phyloP scores from a whole-genome alignment of 2,113 vertebrate species.

The Paracanthobrama guichenoti region DNA sequence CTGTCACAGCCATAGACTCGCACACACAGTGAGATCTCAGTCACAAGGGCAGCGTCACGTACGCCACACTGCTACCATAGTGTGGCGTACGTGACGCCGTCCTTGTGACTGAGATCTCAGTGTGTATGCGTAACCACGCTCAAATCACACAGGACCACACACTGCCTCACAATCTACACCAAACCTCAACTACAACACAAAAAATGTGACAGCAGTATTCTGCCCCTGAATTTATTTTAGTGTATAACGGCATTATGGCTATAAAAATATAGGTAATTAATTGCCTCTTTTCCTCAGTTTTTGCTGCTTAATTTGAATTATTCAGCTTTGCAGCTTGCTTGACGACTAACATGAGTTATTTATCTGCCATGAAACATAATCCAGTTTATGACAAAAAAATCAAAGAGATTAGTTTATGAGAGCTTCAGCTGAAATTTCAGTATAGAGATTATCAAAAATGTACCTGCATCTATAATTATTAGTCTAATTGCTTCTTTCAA shows the following conservation, averaged over 20 bases:
- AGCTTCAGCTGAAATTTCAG: background rate
- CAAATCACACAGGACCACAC: background rate
- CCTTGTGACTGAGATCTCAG: too few relatives aligned
- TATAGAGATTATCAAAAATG: background rate
- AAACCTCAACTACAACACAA: background rate
- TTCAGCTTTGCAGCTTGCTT: background rate
- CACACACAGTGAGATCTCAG: background rate
- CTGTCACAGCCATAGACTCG: background rate
- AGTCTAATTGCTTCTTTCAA: background rate
- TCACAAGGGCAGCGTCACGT: background rate
- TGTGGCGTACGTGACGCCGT: too few relatives aligned
- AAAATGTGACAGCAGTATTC: background rate
- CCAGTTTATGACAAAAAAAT: background rate
- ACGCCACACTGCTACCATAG: background rate
- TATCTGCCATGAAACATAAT: slow-evolving; percentile 17
- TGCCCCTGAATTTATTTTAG: background rate
- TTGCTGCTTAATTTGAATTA: background rate
- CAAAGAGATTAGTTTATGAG: slow-evolving; percentile 1
- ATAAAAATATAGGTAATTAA: background rate
- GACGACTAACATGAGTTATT: background rate
- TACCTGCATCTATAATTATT: background rate
- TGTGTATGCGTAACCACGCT: background rate
- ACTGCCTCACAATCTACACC: background rate
- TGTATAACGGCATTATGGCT: background rate
- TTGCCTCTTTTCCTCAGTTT: background rate